Evolutionary conservation across 1,140 invertebrate genomes (phyloP).

Genomic region (Drosophila santomea): DNA sequence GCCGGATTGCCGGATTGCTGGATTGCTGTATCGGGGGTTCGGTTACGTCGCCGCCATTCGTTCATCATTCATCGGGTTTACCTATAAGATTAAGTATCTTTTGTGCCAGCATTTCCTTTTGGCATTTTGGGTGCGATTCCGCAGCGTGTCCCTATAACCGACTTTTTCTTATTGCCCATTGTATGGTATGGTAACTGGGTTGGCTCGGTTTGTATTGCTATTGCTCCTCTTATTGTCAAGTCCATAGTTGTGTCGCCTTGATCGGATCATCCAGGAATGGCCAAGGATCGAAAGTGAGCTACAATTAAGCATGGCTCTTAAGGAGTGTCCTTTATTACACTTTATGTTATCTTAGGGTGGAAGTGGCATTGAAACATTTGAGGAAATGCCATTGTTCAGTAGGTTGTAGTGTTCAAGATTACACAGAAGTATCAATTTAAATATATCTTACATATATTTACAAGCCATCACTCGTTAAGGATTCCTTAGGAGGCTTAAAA

Average conservation of each 20-base stretch:
- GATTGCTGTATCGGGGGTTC: constrained; percentile 61
- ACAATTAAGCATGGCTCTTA: constrained; percentile 33
- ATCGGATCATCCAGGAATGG: constrained; percentile 53
- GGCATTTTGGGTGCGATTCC: constrained; percentile 53
- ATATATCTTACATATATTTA: too few relatives aligned
- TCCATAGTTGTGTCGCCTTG: constrained; percentile 43
- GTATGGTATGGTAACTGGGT: constrained; percentile 25
- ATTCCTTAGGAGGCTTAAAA: too few relatives aligned
- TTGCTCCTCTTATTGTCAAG: constrained; percentile 36
- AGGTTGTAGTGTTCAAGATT: too few relatives aligned
- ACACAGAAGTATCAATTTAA: too few relatives aligned
- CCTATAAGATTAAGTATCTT: constrained; percentile 82
- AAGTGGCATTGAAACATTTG: not conserved
- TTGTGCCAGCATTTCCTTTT: constrained; percentile 73
- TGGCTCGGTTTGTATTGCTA: constrained; percentile 18
- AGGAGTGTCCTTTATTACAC: not conserved
- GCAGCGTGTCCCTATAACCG: constrained; percentile 41
- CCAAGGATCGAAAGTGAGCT: constrained; percentile 29
- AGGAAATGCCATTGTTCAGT: constrained; percentile 4
- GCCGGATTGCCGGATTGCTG: constrained; percentile 34
- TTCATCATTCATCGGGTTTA: constrained; percentile 81
- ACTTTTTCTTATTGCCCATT: constrained; percentile 64
- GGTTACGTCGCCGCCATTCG: constrained; percentile 68
- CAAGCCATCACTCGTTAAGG: too few relatives aligned
- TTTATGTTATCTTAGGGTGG: not conserved